Conservation (phyloP, 2,797 vertebrate genomes). For the Lepilemur ruficaudatus region DNA sequence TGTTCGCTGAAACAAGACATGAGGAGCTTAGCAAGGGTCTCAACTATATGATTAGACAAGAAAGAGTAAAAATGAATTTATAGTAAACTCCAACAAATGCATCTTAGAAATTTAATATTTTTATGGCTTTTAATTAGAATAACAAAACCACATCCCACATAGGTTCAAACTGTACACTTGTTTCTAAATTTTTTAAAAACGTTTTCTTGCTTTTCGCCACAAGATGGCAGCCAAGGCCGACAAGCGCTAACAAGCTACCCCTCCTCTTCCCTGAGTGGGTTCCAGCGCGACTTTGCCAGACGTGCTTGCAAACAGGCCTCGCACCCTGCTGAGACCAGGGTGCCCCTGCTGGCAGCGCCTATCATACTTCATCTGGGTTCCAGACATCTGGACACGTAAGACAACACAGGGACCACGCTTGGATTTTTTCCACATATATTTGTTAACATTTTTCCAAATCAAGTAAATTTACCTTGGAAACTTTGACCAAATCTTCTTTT, state of each 20-base stretch:
- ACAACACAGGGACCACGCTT: not conserved
- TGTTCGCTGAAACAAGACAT: not conserved
- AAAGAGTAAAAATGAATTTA: not conserved
- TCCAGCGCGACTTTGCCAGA: not conserved
- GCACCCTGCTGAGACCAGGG: not conserved
- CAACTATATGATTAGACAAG: not conserved
- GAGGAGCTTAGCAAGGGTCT: not conserved
- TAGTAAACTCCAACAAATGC: not conserved
- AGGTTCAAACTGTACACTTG: not conserved
- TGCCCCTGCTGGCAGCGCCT: not conserved
- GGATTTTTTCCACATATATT: not conserved
- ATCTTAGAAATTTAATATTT: not conserved
- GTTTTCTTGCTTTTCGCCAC: conserved; percentile 57
- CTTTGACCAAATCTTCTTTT: not conserved
- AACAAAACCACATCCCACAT: not conserved
- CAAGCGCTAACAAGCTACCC: not conserved
- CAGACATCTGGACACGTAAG: not conserved
- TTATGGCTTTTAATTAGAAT: not conserved
- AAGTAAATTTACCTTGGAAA: conserved; percentile 25
- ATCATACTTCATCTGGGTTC: not conserved
- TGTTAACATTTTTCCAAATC: not conserved
- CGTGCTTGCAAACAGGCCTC: not conserved
- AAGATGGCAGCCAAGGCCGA: conserved; percentile 80
- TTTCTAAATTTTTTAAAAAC: not conserved
- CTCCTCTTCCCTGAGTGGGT: accelerated